Conservation (phyloP, 2,113 vertebrate species). For the Sula dactylatra region DNA sequence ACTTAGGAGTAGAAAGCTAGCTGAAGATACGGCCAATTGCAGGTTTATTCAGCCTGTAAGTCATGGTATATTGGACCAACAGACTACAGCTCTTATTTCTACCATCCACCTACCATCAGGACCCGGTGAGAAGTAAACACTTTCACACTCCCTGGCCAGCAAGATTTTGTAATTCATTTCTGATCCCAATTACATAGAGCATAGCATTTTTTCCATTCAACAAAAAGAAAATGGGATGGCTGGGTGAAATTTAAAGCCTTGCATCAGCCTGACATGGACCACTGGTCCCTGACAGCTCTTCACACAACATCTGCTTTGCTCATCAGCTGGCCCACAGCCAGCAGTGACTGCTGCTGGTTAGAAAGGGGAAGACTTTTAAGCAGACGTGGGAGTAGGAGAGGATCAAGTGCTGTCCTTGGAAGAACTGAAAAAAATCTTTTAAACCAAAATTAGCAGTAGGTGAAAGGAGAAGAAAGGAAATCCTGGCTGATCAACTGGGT, state of each 20-base stretch:
- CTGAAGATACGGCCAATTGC: constrained; percentile 6
- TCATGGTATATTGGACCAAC: background rate
- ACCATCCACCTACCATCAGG: background rate
- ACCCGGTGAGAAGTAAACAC: background rate
- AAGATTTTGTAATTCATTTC: background rate
- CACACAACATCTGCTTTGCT: background rate
- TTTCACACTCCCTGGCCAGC: background rate
- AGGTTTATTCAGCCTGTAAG: constrained; percentile 28
- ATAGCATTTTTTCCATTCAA: background rate
- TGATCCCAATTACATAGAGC: background rate
- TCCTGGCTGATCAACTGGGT: background rate
- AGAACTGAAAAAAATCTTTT: background rate
- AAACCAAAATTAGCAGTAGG: background rate
- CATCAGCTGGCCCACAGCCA: background rate
- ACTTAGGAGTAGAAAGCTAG: background rate
- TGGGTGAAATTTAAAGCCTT: background rate
- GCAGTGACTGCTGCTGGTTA: background rate
- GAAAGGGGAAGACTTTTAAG: background rate
- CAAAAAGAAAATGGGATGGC: background rate
- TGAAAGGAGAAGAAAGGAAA: background rate
- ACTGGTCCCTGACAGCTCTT: background rate
- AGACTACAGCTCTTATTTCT: background rate
- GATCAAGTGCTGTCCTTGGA: background rate
- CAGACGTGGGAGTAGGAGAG: background rate
- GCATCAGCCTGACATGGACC: background rate